A percentile compares a stretch with the other conserved stretches of the same genome.
phyloP scores from a whole-genome alignment of 2,888 invertebrate genomes.

The Isotomurus palustris region DNA sequence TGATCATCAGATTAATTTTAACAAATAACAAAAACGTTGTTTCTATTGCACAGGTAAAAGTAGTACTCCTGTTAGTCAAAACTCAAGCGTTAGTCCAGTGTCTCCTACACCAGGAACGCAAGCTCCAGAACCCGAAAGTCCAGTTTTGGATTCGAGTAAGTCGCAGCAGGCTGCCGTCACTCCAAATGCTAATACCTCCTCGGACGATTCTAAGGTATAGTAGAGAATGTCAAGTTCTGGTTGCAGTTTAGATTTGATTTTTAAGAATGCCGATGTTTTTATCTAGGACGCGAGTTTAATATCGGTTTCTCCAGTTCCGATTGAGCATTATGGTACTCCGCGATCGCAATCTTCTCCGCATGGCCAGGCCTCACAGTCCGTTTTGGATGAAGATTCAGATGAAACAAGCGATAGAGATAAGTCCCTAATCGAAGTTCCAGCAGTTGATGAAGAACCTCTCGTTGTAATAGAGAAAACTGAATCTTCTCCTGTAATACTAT shows the following conservation, averaged over 20 bases:
- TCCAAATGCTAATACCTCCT: slow-evolving; percentile 32
- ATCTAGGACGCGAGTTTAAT: slow-evolving; percentile 38
- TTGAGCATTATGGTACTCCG: slow-evolving; percentile 41
- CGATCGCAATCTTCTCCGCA: slow-evolving; percentile 21
- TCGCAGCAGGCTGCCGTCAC: slow-evolving; percentile 27
- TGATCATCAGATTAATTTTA: neutral
- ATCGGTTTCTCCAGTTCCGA: slow-evolving; percentile 43
- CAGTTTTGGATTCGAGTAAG: slow-evolving; percentile 27
- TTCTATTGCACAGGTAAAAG: neutral
- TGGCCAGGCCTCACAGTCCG: slow-evolving; percentile 14
- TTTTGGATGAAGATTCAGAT: slow-evolving; percentile 25
- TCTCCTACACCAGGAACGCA: slow-evolving; percentile 8
- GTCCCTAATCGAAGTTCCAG: neutral
- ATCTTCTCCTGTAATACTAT: slow-evolving; percentile 12
- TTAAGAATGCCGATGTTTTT: neutral
- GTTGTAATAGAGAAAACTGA: too few relatives aligned
- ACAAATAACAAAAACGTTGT: neutral
- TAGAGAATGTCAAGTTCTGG: neutral
- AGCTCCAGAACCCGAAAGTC: slow-evolving; percentile 11
- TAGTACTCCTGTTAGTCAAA: slow-evolving; percentile 10
- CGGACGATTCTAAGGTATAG: slow-evolving; percentile 39
- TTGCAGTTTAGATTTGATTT: neutral
- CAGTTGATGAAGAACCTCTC: neutral
- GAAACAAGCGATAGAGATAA: slow-evolving; percentile 7
- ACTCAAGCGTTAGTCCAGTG: slow-evolving; percentile 5